These are phyloP conservation scores for Cerastoderma edule DNA, from an alignment of 2,888 invertebrate species.

Conservation along the genomic window DNA sequence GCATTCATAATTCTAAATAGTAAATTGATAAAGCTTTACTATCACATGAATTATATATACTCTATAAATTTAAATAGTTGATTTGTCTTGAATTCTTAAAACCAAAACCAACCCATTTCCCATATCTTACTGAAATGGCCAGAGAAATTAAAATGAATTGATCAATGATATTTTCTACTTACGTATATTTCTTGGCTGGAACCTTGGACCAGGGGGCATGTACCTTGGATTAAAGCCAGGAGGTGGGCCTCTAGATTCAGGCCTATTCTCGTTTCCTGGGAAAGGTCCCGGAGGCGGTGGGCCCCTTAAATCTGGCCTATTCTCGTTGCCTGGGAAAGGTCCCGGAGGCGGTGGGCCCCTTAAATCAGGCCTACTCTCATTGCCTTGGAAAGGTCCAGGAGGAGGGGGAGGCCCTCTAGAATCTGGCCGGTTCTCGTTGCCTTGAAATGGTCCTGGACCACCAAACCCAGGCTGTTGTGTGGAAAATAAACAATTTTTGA, in stretches of 20 bases:
- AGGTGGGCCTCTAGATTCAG: conserved; percentile 36
- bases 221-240: conserved; percentile 47
- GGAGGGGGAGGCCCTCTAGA: conserved; percentile 35
- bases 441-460: conserved; percentile 3
- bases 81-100: too few relatives aligned
- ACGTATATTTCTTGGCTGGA: conserved; percentile 57
- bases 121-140: too few relatives aligned
- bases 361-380: conserved; percentile 22
- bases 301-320: conserved; percentile 28
- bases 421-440: conserved; percentile 28
- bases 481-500: too few relatives aligned
- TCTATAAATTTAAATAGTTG: too few relatives aligned
- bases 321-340: background rate
- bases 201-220: conserved; percentile 49
- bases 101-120: too few relatives aligned
- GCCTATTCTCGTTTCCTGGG: conserved; percentile 13
- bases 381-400: background rate
- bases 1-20: too few relatives aligned
- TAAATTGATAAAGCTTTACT: too few relatives aligned
- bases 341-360: conserved; percentile 28
- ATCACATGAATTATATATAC: too few relatives aligned
- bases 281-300: conserved; percentile 23
- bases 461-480: conserved; percentile 29
- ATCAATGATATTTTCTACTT: too few relatives aligned
- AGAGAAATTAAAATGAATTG: too few relatives aligned